Evolutionary conservation across 2,888 invertebrate genomes (phyloP).

Genomic region (Trypoxylon attenuatum): DNA sequence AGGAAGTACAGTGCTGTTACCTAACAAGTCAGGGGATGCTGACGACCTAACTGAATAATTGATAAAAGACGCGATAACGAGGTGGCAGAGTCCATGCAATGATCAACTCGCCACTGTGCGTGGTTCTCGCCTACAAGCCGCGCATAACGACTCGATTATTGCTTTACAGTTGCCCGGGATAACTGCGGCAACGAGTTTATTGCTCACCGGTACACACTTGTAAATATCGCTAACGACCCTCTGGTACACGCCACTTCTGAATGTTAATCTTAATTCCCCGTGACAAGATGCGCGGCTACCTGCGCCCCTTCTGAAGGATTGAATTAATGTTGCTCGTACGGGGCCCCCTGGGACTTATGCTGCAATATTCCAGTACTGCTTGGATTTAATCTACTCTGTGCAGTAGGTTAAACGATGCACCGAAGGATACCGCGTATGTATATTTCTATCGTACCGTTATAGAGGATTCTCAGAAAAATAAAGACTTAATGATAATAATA

Average conservation of each 20-base stretch:
- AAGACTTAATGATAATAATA: neutral
- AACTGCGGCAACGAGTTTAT: constrained; percentile 57
- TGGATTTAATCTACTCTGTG: too few species aligned
- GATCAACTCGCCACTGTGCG: constrained; percentile 1
- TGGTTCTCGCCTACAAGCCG: constrained; percentile 43
- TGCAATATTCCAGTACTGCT: too few species aligned
- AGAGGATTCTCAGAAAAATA: neutral
- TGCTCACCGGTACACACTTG: constrained; percentile 50
- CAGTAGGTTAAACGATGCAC: too few species aligned
- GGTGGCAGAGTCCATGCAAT: neutral
- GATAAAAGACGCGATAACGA: constrained; percentile 3
- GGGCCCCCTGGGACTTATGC: constrained; percentile 42
- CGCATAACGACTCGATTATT: constrained; percentile 64
- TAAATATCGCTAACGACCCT: constrained; percentile 58
- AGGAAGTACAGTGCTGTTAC: too few species aligned
- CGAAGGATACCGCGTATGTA: neutral
- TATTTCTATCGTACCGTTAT: neutral
- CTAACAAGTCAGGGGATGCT: too few species aligned
- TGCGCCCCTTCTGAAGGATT: constrained; percentile 51
- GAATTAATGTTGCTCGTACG: constrained; percentile 47
- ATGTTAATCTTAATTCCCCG: constrained; percentile 59
- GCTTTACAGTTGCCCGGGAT: constrained; percentile 52
- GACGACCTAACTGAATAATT: too few species aligned
- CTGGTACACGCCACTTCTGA: constrained; percentile 47
- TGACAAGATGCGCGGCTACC: constrained; percentile 55